phyloP scores from a whole-genome alignment of 2,888 invertebrate species.

The Philereme transversata region DNA sequence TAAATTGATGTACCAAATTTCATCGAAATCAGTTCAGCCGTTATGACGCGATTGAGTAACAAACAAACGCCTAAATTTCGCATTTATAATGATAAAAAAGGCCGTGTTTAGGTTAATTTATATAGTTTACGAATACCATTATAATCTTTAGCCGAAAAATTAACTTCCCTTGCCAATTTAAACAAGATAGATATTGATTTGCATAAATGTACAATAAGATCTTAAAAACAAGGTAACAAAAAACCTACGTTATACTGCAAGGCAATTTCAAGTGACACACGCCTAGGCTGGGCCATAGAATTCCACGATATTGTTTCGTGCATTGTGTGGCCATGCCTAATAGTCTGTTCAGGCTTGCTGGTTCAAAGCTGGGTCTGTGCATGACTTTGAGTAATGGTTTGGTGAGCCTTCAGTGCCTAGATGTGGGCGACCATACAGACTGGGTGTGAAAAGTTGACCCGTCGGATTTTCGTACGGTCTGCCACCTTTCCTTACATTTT shows the following conservation, averaged over 20 bases:
- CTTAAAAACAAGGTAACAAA: neutral
- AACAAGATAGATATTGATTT: too few species aligned
- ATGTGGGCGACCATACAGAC: constrained; percentile 10
- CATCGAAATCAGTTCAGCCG: too few species aligned
- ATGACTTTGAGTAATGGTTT: constrained; percentile 27
- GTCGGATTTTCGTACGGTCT: neutral
- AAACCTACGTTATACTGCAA: constrained; percentile 1
- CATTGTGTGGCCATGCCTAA: constrained; percentile 38
- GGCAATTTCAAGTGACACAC: constrained; percentile 6
- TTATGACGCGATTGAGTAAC: too few species aligned
- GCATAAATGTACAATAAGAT: too few species aligned
- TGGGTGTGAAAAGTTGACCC: constrained; percentile 16
- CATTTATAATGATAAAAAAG: too few species aligned
- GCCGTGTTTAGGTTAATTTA: too few species aligned
- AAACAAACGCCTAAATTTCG: too few species aligned
- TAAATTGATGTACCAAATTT: too few species aligned
- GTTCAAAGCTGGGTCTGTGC: constrained; percentile 20
- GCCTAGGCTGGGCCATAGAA: constrained; percentile 30
- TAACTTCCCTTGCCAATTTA: too few species aligned
- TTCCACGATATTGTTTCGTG: constrained; percentile 28
- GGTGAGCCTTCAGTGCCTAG: constrained; percentile 16
- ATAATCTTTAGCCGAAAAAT: too few species aligned
- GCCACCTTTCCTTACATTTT: neutral
- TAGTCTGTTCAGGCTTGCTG: constrained; percentile 19
- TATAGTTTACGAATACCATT: too few species aligned